Base-by-base conservation (phyloP, 2,888 invertebrate genomes). In the Torymus auratus region DNA sequence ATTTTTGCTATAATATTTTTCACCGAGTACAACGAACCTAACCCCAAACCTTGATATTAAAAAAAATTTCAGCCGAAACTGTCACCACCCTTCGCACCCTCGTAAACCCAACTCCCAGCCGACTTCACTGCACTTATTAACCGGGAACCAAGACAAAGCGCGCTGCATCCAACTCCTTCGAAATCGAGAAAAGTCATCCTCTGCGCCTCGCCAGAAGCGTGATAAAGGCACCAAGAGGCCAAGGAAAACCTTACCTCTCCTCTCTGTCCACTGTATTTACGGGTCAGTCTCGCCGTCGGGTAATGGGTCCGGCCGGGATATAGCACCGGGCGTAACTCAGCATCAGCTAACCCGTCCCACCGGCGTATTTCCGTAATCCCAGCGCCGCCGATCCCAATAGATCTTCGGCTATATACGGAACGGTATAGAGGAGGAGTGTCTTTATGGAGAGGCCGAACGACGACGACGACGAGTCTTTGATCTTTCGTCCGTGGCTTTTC, bases 241-340 rank as follows among this genome's bases (percentile, higher is more conserved):
- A 71, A 15, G 14, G 28, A 23, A 41, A 41, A 41, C 41, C 41
- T 2, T 7, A 2, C 28, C 41, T 41, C 41, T 7, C 1, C 41
- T 10, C 41, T 1, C 7, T 41, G 41, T 41, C 41, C 41, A 41
- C 41, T 64, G 83, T 88, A 88, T 88, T 88, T 87, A 87, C 85
- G 85, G 84, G 85, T 84, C 83, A 84, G 85, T 80, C 76, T 71
- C 56, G 58, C n/a, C n/a, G 17, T 2, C 14, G 72, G 85, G 87
- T 87, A 88, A 88, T 89, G 88, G 89, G 87, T 88, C 85, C 86
- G 41, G 41, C 76, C 84, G 88, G 89, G 90, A 90, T 90, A 89
- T 88, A 90, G 87, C 85, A 77, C 79, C 82, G 87, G 84, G 87
- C 89, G 90, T 91, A 91, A 90, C 89, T 91, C 90, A 90, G 90